Percentiles rank a stretch among this genome's conserved stretches.
Evolutionary conservation across 2,113 vertebrate genomes (phyloP).

Genomic region (Corvus hawaiiensis): DNA sequence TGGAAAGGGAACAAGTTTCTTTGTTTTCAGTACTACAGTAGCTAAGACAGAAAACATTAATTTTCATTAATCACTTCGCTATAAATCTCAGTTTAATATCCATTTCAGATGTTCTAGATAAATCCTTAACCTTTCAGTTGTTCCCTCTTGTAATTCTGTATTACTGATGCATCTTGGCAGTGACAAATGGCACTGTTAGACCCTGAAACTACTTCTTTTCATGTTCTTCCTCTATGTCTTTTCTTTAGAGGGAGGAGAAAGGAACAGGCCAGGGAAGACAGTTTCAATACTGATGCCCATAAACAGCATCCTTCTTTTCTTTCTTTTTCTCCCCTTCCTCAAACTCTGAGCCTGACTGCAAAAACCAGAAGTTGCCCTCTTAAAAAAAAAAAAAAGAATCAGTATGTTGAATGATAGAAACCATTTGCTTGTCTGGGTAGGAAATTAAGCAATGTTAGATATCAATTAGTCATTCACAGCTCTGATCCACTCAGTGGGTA

Average conservation of each 20-base stretch:
- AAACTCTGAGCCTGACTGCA: background rate
- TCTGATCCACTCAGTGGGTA: background rate
- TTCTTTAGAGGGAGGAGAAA: background rate
- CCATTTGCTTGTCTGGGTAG: background rate
- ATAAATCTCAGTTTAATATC: slow-evolving; percentile 51
- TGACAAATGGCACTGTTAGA: slow-evolving; percentile 31
- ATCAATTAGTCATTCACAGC: background rate
- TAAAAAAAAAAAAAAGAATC: too few species aligned
- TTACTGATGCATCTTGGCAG: slow-evolving; percentile 31
- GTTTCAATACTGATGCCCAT: background rate
- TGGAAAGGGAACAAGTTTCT: background rate
- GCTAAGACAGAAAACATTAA: background rate
- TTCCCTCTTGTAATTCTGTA: slow-evolving; percentile 6
- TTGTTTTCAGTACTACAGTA: background rate
- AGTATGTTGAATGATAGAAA: background rate
- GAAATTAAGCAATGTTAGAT: background rate
- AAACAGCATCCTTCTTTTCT: background rate
- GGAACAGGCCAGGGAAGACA: background rate
- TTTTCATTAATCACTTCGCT: slow-evolving; percentile 11
- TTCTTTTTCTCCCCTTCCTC: background rate
- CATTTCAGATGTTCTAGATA: slow-evolving; percentile 39
- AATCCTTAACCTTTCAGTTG: slow-evolving; percentile 53
- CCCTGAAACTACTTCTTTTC: background rate
- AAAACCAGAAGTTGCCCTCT: background rate
- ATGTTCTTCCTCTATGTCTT: background rate